phyloP scores from a whole-genome alignment of 2,113 vertebrate genomes.

The Cichladusa arquata region DNA sequence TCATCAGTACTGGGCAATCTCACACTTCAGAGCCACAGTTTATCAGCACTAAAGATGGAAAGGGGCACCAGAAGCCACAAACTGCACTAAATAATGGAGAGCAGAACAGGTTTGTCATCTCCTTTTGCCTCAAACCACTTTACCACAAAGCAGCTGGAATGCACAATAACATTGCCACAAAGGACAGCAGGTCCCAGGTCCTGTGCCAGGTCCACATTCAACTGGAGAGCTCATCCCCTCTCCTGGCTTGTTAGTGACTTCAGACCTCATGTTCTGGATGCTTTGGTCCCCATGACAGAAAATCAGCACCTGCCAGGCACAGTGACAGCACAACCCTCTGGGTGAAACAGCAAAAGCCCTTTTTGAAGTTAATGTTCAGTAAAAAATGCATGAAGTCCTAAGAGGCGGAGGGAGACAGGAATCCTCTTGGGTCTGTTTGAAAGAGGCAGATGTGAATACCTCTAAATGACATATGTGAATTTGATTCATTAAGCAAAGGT shows the following conservation, averaged over 20 bases:
- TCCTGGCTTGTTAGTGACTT: background rate
- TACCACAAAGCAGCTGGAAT: background rate
- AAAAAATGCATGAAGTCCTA: background rate
- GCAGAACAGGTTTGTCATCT: background rate
- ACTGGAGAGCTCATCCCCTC: background rate
- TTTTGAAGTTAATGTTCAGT: slow-evolving; percentile 7
- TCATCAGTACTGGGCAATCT: background rate
- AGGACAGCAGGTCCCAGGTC: background rate
- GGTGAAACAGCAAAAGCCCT: background rate
- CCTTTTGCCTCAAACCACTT: background rate
- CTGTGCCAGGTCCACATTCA: background rate
- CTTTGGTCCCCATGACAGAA: background rate
- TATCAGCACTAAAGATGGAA: background rate
- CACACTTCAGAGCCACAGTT: background rate
- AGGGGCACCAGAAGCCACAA: rapidly evolving
- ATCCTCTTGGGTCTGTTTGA: background rate
- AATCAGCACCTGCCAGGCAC: background rate
- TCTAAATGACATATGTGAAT: background rate
- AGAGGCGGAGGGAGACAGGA: background rate
- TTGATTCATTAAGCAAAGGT: background rate
- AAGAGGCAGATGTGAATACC: background rate
- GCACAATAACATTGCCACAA: background rate
- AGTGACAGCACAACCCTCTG: background rate
- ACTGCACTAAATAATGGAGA: background rate
- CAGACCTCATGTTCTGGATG: background rate